A percentile compares a stretch with the other conserved stretches of the same genome.
These are phyloP conservation scores for Crematogaster levior DNA, from an alignment of 2,888 invertebrate species.

Conservation along the genomic window DNA sequence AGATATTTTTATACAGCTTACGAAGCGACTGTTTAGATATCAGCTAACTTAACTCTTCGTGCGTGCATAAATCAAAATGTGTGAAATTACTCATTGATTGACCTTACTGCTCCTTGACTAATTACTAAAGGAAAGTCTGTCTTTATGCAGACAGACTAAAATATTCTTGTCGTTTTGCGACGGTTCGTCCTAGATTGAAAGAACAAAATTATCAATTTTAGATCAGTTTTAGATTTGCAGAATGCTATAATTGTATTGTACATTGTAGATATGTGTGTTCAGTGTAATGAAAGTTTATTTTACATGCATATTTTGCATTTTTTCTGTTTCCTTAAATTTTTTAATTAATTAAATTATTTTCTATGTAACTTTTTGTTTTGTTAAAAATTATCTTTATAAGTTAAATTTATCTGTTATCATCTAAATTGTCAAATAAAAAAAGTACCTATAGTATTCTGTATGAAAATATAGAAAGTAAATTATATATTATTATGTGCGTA, in stretches of 20 bases:
- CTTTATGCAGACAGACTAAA: not conserved
- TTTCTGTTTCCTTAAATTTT: not conserved
- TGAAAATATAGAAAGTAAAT: not conserved
- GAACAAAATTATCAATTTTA: not conserved
- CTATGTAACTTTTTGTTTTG: not conserved
- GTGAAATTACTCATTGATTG: slow-evolving; percentile 61
- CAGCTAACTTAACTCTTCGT: slow-evolving; percentile 39
- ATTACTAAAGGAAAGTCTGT: slow-evolving; percentile 56
- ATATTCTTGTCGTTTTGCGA: not conserved
- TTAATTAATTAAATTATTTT: not conserved
- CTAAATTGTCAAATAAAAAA: not conserved
- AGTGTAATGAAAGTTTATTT: not conserved
- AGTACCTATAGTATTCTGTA: too few species aligned
- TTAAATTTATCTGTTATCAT: not conserved
- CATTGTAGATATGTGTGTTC: not conserved
- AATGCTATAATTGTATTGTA: not conserved
- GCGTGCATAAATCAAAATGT: slow-evolving; percentile 61
- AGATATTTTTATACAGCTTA: slow-evolving; percentile 10
- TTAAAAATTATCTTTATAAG: not conserved
- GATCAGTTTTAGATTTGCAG: not conserved
- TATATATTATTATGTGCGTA: not conserved
- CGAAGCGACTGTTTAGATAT: slow-evolving; percentile 39
- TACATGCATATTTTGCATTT: too few species aligned
- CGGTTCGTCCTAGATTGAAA: not conserved
- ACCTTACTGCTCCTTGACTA: slow-evolving; percentile 59